A percentile compares a stretch with the other conserved stretches of the same genome.
phyloP scores from a whole-genome alignment of 1,140 invertebrate genomes.

The Bombus superbus region DNA sequence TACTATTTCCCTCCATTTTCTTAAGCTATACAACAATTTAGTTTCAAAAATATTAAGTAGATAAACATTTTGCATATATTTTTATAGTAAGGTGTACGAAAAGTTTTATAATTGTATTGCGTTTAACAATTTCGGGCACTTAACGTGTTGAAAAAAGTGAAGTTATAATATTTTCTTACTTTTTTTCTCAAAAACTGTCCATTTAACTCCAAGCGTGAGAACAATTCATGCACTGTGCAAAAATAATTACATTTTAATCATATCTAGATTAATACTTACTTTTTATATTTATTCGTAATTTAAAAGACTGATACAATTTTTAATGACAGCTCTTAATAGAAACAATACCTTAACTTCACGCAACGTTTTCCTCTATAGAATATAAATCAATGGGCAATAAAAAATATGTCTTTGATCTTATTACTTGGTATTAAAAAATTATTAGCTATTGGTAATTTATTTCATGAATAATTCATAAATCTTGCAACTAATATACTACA shows the following conservation, averaged over 20 bases:
- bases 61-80: not conserved
- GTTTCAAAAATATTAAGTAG: not conserved
- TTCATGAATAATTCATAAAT: not conserved
- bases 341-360: too few species aligned
- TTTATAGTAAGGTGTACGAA: not conserved
- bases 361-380: constrained; percentile 22
- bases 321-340: not conserved
- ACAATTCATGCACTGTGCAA: constrained; percentile 75
- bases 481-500: constrained; percentile 20
- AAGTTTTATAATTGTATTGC: constrained; percentile 36
- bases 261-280: constrained; percentile 56
- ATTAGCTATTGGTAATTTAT: not conserved
- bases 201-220: constrained; percentile 74
- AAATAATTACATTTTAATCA: constrained; percentile 65
- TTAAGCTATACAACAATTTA: not conserved
- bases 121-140: constrained; percentile 16
- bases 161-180: constrained; percentile 49
- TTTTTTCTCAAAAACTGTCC: constrained; percentile 67
- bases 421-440: not conserved
- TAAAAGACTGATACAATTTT: not conserved
- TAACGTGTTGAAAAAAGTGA: constrained; percentile 45
- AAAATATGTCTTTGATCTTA: not conserved
- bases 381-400: not conserved
- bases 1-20: not conserved
- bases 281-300: constrained; percentile 30